Percentiles rank a stretch among this genome's conserved stretches.
These are phyloP conservation scores for Chiloscyllium plagiosum DNA, from an alignment of 2,113 vertebrate genomes.

Conservation along the genomic window DNA sequence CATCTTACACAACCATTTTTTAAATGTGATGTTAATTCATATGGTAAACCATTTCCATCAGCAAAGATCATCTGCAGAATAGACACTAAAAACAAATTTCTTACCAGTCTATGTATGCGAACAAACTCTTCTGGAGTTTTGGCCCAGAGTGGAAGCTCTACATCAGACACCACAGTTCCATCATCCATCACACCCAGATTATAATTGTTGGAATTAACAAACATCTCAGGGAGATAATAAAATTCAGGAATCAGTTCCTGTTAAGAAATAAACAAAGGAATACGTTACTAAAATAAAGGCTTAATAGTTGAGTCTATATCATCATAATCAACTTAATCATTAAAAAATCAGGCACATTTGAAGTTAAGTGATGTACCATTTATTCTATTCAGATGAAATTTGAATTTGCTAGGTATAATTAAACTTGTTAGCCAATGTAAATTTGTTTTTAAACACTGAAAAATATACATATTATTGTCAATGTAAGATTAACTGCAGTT, in stretches of 20 bases:
- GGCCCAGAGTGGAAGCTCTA: conserved; percentile 96
- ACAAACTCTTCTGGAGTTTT: conserved; percentile 97
- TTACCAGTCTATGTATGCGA: conserved; percentile 90
- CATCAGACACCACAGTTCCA: conserved; percentile 82
- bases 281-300: neutral
- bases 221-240: conserved; percentile 98
- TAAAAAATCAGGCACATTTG: neutral
- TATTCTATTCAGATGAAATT: neutral
- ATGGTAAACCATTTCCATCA: neutral
- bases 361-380: neutral
- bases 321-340: neutral
- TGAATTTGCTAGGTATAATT: neutral
- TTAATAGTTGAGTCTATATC: neutral
- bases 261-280: conserved; percentile 18
- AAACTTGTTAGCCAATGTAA: neutral
- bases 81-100: conserved; percentile 44
- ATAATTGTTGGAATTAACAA: conserved; percentile 92
- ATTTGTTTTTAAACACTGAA: neutral
- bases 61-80: neutral
- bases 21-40: neutral
- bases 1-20: neutral
- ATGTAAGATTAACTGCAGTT: neutral
- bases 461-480: neutral
- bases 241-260: conserved; percentile 98
- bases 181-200: conserved; percentile 98